phyloP scores from a whole-genome alignment of 2,113 vertebrate genomes.

The Patagioenas fasciata region DNA sequence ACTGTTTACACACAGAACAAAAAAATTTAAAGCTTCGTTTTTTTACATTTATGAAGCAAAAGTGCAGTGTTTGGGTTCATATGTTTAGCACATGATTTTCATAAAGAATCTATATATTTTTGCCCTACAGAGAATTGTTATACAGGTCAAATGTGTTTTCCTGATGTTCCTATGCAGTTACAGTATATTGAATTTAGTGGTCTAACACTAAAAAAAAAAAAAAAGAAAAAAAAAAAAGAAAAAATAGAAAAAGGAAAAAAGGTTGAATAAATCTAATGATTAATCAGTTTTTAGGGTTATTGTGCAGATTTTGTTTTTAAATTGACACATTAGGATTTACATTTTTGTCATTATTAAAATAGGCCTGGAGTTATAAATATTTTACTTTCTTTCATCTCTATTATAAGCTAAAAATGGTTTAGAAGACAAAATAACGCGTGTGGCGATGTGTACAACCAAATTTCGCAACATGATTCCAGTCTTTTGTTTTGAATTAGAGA shows the following conservation, averaged over 20 bases:
- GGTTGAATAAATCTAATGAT: slow-evolving; percentile 51
- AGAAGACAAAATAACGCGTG: slow-evolving; percentile 2
- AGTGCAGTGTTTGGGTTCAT: slow-evolving; percentile 76
- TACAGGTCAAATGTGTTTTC: slow-evolving; percentile 80
- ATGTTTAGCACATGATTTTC: slow-evolving; percentile 82
- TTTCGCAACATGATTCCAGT: slow-evolving; percentile 13
- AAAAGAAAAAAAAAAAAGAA: not conserved
- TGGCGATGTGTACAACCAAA: not conserved
- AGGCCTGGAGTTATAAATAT: slow-evolving; percentile 43
- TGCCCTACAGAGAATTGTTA: slow-evolving; percentile 84
- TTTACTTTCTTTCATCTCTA: slow-evolving; percentile 47
- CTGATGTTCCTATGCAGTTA: slow-evolving; percentile 81
- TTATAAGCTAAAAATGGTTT: slow-evolving; percentile 51
- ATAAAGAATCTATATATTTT: slow-evolving; percentile 84
- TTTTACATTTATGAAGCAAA: slow-evolving; percentile 76
- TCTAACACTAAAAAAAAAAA: slow-evolving; percentile 61
- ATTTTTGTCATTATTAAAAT: slow-evolving; percentile 54
- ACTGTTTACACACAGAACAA: slow-evolving; percentile 69
- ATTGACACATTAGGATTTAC: slow-evolving; percentile 53
- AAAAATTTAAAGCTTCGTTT: slow-evolving; percentile 69
- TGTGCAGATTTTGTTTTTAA: slow-evolving; percentile 66
- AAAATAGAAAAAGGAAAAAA: slow-evolving; percentile 51
- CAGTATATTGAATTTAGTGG: slow-evolving; percentile 76
- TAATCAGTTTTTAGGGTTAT: slow-evolving; percentile 65
- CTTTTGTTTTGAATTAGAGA: slow-evolving; percentile 36